Conservation (phyloP, 2,113 vertebrate species). For the Osmerus mordax region DNA sequence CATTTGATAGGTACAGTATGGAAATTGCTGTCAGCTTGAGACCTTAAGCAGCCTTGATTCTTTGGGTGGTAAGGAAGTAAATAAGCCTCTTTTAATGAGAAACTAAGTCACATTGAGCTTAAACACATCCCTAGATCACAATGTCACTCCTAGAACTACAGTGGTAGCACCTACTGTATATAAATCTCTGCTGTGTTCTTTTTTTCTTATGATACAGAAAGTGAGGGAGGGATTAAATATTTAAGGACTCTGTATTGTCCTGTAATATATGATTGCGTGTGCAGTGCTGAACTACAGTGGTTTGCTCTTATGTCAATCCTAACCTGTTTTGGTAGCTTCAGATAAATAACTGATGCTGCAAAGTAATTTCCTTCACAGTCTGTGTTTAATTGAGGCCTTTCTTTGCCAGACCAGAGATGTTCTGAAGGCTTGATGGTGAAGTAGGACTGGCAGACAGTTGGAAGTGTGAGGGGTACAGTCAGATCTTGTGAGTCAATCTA, state of each 20-base stretch:
- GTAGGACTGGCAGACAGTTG: background rate
- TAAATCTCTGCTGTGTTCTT: background rate
- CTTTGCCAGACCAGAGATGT: background rate
- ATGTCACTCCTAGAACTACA: conserved; percentile 49
- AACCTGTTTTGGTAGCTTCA: background rate
- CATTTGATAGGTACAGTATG: conserved; percentile 53
- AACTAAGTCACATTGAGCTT: conserved; percentile 56
- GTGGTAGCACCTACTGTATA: conserved; percentile 47
- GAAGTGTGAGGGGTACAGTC: background rate
- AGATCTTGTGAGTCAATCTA: background rate
- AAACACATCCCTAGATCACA: conserved; percentile 12
- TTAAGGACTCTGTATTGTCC: background rate
- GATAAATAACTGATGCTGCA: background rate
- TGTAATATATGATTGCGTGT: background rate
- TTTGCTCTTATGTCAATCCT: background rate
- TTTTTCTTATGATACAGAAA: no score
- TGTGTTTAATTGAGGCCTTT: background rate
- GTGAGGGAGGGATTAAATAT: background rate
- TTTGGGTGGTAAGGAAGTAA: conserved; percentile 59
- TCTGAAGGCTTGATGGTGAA: background rate
- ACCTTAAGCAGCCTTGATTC: conserved; percentile 53
- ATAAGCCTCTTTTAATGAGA: conserved; percentile 68
- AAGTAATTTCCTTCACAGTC: background rate
- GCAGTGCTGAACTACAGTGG: background rate
- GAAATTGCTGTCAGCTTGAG: conserved; percentile 61